Percentiles rank a stretch among this genome's conserved stretches.
Conservation (phyloP, 2,888 invertebrate species). For the Biston betularia region DNA sequence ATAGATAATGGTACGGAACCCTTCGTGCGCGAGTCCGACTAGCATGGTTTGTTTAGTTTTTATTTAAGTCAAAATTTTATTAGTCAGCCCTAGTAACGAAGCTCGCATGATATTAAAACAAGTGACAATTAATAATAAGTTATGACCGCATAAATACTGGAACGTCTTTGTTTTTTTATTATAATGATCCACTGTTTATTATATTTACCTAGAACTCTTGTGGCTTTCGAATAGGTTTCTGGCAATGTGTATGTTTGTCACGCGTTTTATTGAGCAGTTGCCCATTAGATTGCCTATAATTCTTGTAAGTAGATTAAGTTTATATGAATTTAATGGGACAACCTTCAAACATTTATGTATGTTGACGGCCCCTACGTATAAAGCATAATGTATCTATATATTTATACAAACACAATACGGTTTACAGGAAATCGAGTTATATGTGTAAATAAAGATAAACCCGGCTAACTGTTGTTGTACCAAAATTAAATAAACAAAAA, state of each 20-base stretch:
- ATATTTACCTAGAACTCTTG: slow-evolving; percentile 23
- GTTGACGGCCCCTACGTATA: too few species aligned
- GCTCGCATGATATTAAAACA: slow-evolving; percentile 18
- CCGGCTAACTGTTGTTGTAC: too few species aligned
- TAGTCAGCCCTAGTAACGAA: slow-evolving; percentile 15
- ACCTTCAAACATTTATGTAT: not conserved
- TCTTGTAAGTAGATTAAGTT: slow-evolving; percentile 4
- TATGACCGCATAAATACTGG: slow-evolving; percentile 22
- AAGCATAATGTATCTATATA: too few species aligned
- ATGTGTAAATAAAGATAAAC: too few species aligned
- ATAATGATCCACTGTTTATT: slow-evolving; percentile 20
- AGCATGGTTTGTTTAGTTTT: too few species aligned
- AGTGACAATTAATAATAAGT: slow-evolving; percentile 31
- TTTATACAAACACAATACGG: too few species aligned
- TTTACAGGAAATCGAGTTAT: too few species aligned
- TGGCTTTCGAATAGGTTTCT: slow-evolving; percentile 22
- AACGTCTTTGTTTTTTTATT: slow-evolving; percentile 20
- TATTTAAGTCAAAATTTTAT: too few species aligned
- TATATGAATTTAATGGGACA: not conserved
- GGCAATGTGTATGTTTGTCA: slow-evolving; percentile 20
- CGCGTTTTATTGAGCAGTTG: slow-evolving; percentile 14
- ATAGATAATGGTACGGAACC: too few species aligned
- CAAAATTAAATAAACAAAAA: too few species aligned
- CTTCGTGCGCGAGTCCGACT: too few species aligned
- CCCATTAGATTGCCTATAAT: slow-evolving; percentile 1